These are phyloP conservation scores for Camponotus pennsylvanicus DNA, from an alignment of 1,140 invertebrate genomes.

Conservation along the genomic window DNA sequence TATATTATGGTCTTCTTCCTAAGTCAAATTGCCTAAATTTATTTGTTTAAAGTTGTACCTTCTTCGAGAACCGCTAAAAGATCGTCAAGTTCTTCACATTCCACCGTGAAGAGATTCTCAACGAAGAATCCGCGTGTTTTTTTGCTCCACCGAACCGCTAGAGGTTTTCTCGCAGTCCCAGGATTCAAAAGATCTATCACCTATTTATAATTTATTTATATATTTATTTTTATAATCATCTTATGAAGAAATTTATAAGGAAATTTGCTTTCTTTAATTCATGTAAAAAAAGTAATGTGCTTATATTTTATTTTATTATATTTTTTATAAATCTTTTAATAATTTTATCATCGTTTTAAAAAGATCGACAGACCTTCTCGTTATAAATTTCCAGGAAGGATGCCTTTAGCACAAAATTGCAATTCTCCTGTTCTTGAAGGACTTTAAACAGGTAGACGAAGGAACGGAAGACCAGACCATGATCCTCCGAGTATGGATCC, in stretches of 20 bases:
- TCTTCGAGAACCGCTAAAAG: conserved; percentile 97
- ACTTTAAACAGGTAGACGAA: conserved; percentile 96
- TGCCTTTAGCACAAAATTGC: conserved; percentile 95
- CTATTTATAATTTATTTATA: conserved; percentile 84
- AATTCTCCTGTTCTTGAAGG: conserved; percentile 91
- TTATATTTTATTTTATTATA: background rate
- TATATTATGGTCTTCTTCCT: background rate
- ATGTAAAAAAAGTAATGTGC: background rate
- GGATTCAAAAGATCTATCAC: conserved; percentile 98
- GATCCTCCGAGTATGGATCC: conserved; percentile 89
- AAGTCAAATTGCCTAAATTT: conserved; percentile 20
- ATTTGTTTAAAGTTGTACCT: conserved; percentile 87
- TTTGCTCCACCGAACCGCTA: conserved; percentile 97
- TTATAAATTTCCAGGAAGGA: conserved; percentile 98
- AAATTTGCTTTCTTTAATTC: background rate
- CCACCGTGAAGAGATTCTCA: conserved; percentile 97
- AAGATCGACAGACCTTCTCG: conserved; percentile 91
- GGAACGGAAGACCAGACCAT: conserved; percentile 95
- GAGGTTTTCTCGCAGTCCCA: conserved; percentile 92
- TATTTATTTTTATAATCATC: background rate
- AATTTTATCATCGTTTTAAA: conserved; percentile 2
- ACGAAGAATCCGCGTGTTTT: conserved; percentile 97
- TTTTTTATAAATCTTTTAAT: background rate
- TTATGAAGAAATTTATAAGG: background rate
- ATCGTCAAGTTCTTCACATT: conserved; percentile 97